Conservation (phyloP, 1,140 invertebrate species). For the Drosophila repleta region DNA sequence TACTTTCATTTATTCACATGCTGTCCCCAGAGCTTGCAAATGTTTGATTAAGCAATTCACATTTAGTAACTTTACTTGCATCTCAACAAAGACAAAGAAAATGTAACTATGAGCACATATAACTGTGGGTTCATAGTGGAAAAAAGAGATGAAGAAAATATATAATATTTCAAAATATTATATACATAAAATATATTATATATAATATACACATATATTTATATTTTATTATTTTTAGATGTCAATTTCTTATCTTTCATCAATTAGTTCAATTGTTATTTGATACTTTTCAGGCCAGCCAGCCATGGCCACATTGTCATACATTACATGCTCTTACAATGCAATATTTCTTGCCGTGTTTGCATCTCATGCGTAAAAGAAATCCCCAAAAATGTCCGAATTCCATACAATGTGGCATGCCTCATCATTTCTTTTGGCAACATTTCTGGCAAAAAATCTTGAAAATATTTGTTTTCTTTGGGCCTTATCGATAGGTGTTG, state of each 20-base stretch:
- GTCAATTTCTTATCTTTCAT: constrained; percentile 13
- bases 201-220: not conserved
- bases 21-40: constrained; percentile 45
- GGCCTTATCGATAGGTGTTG: constrained; percentile 32
- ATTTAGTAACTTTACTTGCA: constrained; percentile 8
- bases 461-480: constrained; percentile 10
- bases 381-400: not conserved
- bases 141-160: no score
- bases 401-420: constrained; percentile 1
- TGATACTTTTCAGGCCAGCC: not conserved
- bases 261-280: constrained; percentile 26
- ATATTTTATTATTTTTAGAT: not conserved
- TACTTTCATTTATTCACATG: constrained; percentile 37
- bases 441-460: constrained; percentile 29
- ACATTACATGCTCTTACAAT: not conserved
- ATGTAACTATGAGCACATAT: no score
- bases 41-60: constrained; percentile 50
- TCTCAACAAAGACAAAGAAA: not conserved
- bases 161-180: no score
- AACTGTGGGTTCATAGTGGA: no score
- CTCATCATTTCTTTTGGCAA: constrained; percentile 16
- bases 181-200: not conserved
- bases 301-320: not conserved
- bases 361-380: constrained; percentile 13
- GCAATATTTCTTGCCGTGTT: constrained; percentile 2